Base-by-base conservation (phyloP, 2,113 vertebrate species). In the Octodon degus region DNA sequence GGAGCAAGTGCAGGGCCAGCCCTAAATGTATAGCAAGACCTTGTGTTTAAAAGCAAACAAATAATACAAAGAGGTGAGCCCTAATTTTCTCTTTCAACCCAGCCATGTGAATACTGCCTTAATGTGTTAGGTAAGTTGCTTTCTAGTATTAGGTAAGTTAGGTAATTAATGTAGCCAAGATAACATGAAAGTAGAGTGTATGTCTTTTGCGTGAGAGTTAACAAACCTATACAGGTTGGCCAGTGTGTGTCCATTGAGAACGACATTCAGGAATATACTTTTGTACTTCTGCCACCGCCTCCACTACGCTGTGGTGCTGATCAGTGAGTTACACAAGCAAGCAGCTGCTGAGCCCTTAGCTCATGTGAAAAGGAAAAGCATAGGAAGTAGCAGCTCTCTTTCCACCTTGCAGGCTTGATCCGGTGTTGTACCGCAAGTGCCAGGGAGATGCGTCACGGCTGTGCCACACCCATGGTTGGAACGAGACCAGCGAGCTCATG, bases 381-480 rank as follows among this genome's bases (percentile, higher is more conserved):
- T 30, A 50, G 25, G 43, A 76, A 94, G n/a, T 47, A 77, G 12
- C 55, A 16, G 2, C 83, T 93, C 76, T 91, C 55, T 92, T 93
- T 93, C 79, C 74, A 96, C 81, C 43, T 5, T 92, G 5, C 62
- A 99, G 99, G 34, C 90, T 99, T 98, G 99, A 99, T 89, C 99
- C 99, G 0, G 98, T 99, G 97, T 98, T 99, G 24, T 99, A 99
- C 90, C 99, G 99, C 60, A 99, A 99, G 97, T 99, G 99, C 96
- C 99, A 99, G 97, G 99, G 99, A 50, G 99, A 99, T 25, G 99
- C 99, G 0, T 99, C 99, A 2, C 99, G 99, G 0, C 99, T 99
- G 85, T 99, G 99, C 97, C 99, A 99, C 97, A 99, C 99, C 2
- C 99, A 99, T 0, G 98, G 99, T 93, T 99, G 99, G 99, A 99